A percentile compares a stretch with the other conserved stretches of the same genome.
Evolutionary conservation across 2,113 vertebrate species (phyloP).

Genomic region (Spea bombifrons): DNA sequence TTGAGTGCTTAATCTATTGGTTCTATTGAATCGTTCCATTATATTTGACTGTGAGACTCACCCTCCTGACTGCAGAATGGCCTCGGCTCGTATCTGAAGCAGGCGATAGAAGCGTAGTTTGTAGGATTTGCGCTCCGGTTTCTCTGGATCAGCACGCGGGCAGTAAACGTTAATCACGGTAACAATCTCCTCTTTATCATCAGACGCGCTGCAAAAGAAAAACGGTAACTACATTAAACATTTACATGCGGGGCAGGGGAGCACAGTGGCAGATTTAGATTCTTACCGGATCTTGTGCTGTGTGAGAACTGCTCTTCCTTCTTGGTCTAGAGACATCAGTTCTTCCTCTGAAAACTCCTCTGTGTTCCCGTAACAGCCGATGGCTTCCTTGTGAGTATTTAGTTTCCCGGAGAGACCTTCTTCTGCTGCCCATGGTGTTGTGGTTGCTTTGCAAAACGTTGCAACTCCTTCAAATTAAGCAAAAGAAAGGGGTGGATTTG

Average conservation of each 20-base stretch:
- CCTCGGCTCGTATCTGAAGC: constrained; percentile 76
- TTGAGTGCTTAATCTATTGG: too few relatives aligned
- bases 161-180: constrained; percentile 86
- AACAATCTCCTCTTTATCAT: constrained; percentile 62
- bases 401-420: constrained; percentile 81
- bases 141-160: constrained; percentile 79
- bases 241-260: not conserved
- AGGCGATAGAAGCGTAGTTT: constrained; percentile 81
- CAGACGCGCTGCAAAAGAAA: constrained; percentile 48
- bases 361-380: constrained; percentile 76
- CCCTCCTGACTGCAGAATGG: constrained; percentile 73
- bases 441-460: constrained; percentile 77
- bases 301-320: constrained; percentile 80
- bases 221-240: not conserved
- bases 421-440: constrained; percentile 78
- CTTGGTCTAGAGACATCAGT: constrained; percentile 76
- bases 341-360: constrained; percentile 73
- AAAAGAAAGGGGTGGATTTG: not conserved
- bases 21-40: too few relatives aligned
- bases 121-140: constrained; percentile 75
- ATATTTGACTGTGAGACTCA: constrained; percentile 46
- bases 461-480: constrained; percentile 69
- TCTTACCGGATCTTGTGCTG: constrained; percentile 74
- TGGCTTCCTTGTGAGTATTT: constrained; percentile 60
- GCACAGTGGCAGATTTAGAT: not conserved